phyloP scores from a whole-genome alignment of 2,113 vertebrate genomes.

The Pithys albifrons region DNA sequence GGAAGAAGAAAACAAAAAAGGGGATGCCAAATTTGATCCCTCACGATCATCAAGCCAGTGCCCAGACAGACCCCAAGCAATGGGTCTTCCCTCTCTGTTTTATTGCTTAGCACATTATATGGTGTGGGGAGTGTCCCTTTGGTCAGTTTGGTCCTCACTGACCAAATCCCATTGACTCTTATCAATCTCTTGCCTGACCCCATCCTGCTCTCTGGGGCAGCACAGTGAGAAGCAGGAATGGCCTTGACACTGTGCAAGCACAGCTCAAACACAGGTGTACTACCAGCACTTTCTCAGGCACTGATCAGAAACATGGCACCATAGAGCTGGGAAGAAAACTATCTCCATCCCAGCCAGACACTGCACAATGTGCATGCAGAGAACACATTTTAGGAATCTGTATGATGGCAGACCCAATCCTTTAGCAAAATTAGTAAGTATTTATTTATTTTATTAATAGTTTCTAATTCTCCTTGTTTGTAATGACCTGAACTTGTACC shows the following conservation, averaged over 20 bases:
- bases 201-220: not conserved
- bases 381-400: not conserved
- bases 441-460: not conserved
- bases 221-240: not conserved
- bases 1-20: not conserved
- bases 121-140: not conserved
- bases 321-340: not conserved
- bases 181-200: not conserved
- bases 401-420: not conserved
- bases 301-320: not conserved
- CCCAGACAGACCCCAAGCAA: not conserved
- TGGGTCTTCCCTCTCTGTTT: not conserved
- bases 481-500: not conserved
- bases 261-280: accelerated
- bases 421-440: not conserved
- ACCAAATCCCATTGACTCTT: not conserved
- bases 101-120: accelerated
- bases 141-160: not conserved
- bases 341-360: not conserved
- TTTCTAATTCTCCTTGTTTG: not conserved
- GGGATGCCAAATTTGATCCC: not conserved
- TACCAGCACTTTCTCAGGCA: not conserved
- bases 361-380: not conserved
- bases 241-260: not conserved
- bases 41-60: not conserved